Evolutionary conservation across 35 echinoderm and acorn worm genomes (phyloP), one percentile per base, ranked within the genome.

Genomic region (Acanthaster planci): DNA sequence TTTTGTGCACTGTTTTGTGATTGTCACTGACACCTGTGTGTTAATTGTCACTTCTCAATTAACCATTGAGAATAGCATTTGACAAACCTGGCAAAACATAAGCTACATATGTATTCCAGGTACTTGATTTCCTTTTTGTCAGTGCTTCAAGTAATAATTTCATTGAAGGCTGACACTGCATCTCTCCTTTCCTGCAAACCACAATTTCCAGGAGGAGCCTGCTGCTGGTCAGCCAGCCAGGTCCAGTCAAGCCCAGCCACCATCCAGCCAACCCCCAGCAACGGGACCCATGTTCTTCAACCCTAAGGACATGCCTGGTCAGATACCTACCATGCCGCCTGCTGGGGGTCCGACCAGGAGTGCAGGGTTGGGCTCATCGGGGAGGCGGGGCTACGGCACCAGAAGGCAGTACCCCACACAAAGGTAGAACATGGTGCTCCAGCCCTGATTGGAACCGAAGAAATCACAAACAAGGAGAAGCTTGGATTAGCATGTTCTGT

Each of bases 221-320:
- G 9, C 51, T 37, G 55, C 82, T 23, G 47, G n/a, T n/a, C n/a
- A n/a, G n/a, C 78, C 40, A 27, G 39, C 10, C 27, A n/a, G n/a
- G n/a, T n/a, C n/a, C n/a, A 79, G 2, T 47, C 78, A 27, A 0
- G 36, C 30, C 18, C 55, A 15, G 34, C 57, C 36, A 75, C 83
- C 58, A 9, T 58, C 80, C 5, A 39, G 50, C 31, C 38, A 85
- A 32, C 35, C 59, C 0, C n/a, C n/a, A n/a, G n/a, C n/a, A n/a
- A 15, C 83, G 40, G 83, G 83, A 51, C 83, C 83, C 0, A 67
- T 85, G 83, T 68, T 85, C 56, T 85, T 67, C 83, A 85, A 85
- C 83, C 83, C 83, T 42, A 56, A 85, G 19, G 21, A 36, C 38
- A 67, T 85, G 22, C 19, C 83, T 58, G 56, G 2, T 83, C 80